Base-by-base conservation (phyloP, 23 tunicate genomes). In the Ciona savignyi region DNA sequence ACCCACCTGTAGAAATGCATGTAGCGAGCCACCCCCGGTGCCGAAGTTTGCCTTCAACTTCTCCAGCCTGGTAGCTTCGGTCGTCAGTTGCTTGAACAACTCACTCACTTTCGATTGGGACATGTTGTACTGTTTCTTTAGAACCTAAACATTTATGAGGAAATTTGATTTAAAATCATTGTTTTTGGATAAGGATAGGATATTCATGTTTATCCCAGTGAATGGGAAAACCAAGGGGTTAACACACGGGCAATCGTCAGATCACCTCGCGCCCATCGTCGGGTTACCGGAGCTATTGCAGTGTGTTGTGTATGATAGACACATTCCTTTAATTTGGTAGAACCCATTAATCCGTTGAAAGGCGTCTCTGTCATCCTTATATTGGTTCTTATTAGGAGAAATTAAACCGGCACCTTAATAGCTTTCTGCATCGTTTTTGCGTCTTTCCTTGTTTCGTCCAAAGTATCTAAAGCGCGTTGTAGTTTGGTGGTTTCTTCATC, bases 371-470 rank as follows among this genome's bases (percentile, higher is more conserved):
- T n/a, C n/a, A n/a, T n/a, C n/a, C 20, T 49, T 49, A 11, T 49
- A 11, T 49, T 49, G 15, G 15, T 20, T 49, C 61, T 19, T 64
- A 64, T 6, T 21, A 64, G 23, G 23, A 64, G 25, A 64, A 64
- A 64, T 23, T 19, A 6, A n/a, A n/a, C n/a, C n/a, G n/a, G n/a
- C n/a, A n/a, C 96, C 67, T 74, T 76, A 24, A 89, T 89, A 9
- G 89, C 89, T 70, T 89, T 78, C 68, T 89, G 84, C 96, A 89
- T 89, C 19, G 73, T 65, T 32, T 85, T 83, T 0, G 89, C 96
- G 69, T 89, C 96, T 23, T 79, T 83, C 33, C 96, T 60, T 3
- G 96, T 89, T 70, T 89, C 96, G 11, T 89, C 96, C 63, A 89
- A 74, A 1, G 89, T 89, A 1, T 83, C 96, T 1, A 89, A 67